Base-by-base conservation (phyloP, 2,888 invertebrate species). In the Caenorhabditis sulstoni region DNA sequence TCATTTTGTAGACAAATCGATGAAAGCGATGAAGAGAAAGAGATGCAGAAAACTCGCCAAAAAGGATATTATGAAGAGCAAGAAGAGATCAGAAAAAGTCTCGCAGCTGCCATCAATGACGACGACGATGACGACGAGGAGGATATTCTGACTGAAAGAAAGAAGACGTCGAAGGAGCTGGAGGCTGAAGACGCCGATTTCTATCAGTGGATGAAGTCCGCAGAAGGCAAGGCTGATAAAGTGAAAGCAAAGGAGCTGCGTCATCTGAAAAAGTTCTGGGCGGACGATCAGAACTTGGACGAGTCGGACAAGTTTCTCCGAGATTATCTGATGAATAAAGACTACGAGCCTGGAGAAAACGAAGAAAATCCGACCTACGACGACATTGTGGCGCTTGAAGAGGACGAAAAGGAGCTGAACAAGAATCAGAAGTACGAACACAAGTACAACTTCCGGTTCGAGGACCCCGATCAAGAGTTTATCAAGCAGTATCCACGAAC, bases 401-500 rank as follows among this genome's bases (percentile, higher is more conserved):
- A 94, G 67, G 96, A 96, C 90, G 95, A 96, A 90, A 92, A 93
- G 82, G 93, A 93, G 81, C 70, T 88, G 53, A 94, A 94, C 86
- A 93, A 94, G 89, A 95, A 95, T 91, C 95, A 95, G 81, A 93
- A 94, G 91, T 98, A 96, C 92, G 97, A 98, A 90, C 93, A 95
- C 53, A 96, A 97, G 84, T 98, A 94, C 91, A 97, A 98, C 92
- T 97, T 96, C 91, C 93, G 98, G 81, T 98, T 94, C 91, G 97
- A 99, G 91, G 97, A 98, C 91, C 97, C 96, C 0, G 97, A 97
- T 91, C 93, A 94, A 57, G 95, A 96, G 86, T 96, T 92, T 89
- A 93, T 95, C 18, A 96, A 96, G 92, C 93, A 95, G 11, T 97
- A 95, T 92, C 98, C 98, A 0, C 93, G 98, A 82, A 95, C 95